A percentile compares a stretch with the other conserved stretches of the same genome.
Evolutionary conservation across 2,113 vertebrate species (phyloP).

Genomic region (Pleuronectes platessa): DNA sequence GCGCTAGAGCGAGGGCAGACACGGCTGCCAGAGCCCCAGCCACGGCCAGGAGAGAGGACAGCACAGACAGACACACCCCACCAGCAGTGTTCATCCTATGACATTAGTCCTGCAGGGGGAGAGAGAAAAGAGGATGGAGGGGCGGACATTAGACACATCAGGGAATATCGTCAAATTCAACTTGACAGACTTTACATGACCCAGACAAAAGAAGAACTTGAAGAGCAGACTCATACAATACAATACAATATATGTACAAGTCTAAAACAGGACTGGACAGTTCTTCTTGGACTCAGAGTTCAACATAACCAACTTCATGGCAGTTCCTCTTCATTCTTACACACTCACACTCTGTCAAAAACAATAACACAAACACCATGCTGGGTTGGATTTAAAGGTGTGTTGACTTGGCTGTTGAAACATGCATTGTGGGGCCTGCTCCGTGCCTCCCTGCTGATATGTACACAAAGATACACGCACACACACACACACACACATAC

Average conservation of each 20-base stretch:
- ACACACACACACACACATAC: conserved; percentile 8
- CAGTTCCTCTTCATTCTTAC: conserved; percentile 45
- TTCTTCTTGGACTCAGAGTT: conserved; percentile 12
- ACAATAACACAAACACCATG: conserved; percentile 66
- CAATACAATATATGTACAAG: neutral
- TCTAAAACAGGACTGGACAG: neutral
- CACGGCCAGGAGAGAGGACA: conserved; percentile 94
- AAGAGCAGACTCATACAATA: too few species aligned
- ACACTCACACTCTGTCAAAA: conserved; percentile 42
- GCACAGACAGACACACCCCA: conserved; percentile 99
- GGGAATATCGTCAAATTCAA: conserved; percentile 27
- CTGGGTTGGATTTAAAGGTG: conserved; percentile 74
- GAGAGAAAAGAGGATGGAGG: conserved; percentile 14
- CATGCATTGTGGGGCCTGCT: conserved; percentile 59
- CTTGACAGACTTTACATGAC: conserved; percentile 17
- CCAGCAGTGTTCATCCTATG: conserved; percentile 99
- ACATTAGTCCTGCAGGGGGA: conserved; percentile 92
- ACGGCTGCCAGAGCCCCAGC: conserved; percentile 78
- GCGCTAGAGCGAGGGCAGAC: conserved; percentile 73
- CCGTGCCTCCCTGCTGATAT: conserved; percentile 66
- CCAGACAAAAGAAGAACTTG: neutral
- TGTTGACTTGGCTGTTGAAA: conserved; percentile 78
- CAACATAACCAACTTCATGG: conserved; percentile 39
- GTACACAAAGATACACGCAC: conserved; percentile 5
- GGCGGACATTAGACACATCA: conserved; percentile 16